Conservation (phyloP, 2,797 vertebrate species). For the Micropoecilia bifurca region DNA sequence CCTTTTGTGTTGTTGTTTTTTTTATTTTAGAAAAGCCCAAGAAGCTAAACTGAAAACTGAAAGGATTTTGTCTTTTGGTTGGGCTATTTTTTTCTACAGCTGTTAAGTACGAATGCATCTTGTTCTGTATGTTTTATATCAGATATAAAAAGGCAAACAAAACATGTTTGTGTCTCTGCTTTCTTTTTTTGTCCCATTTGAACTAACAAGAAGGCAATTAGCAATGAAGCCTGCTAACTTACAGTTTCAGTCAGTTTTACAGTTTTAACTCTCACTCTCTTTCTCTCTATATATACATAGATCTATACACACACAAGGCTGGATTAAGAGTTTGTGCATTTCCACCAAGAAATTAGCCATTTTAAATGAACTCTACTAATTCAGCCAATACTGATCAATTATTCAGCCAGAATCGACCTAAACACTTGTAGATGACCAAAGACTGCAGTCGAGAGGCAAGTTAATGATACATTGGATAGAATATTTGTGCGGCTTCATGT, state of each 20-base stretch:
- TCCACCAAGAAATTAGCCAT: neutral
- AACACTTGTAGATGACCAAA: neutral
- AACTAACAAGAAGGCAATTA: slow-evolving; percentile 10
- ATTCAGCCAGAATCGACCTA: neutral
- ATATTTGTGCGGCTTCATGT: neutral
- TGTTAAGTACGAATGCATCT: slow-evolving; percentile 53
- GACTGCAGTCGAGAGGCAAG: neutral
- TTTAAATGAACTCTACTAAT: neutral
- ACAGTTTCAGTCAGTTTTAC: neutral
- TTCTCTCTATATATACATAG: accelerated
- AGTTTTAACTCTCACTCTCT: neutral
- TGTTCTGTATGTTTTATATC: slow-evolving; percentile 68
- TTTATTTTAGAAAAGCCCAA: slow-evolving; percentile 9
- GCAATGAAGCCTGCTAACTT: slow-evolving; percentile 10
- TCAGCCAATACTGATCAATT: neutral
- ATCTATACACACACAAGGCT: neutral
- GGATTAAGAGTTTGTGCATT: neutral
- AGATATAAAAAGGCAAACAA: slow-evolving; percentile 15
- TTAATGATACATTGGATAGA: neutral
- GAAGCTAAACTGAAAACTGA: slow-evolving; percentile 42
- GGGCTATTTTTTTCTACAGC: slow-evolving; percentile 57
- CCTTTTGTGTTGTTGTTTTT: slow-evolving; percentile 45
- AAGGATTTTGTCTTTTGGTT: slow-evolving; percentile 46
- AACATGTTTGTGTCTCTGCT: neutral
- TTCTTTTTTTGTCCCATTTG: neutral